A percentile compares a stretch with the other conserved stretches of the same genome.
These are phyloP conservation scores for Shinisaurus crocodilurus DNA, from an alignment of 2,113 vertebrate genomes.

Conservation along the genomic window DNA sequence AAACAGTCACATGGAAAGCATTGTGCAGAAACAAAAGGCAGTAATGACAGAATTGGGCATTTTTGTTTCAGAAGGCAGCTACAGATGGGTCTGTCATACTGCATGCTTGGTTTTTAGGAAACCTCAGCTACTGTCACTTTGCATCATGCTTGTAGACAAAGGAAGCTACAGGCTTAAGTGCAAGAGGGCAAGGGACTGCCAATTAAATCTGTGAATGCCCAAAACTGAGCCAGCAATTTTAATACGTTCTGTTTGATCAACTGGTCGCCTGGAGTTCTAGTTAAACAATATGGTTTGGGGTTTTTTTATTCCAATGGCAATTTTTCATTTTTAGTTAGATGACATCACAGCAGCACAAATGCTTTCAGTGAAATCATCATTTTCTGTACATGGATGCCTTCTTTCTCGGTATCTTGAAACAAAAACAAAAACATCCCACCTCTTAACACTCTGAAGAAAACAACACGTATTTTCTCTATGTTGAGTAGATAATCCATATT, in stretches of 20 bases:
- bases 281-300: slow-evolving; percentile 26
- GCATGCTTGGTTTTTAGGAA: slow-evolving; percentile 59
- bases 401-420: slow-evolving; percentile 18
- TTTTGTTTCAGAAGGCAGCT: slow-evolving; percentile 69
- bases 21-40: slow-evolving; percentile 65
- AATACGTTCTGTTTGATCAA: slow-evolving; percentile 34
- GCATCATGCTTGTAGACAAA: slow-evolving; percentile 51
- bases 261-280: slow-evolving; percentile 35
- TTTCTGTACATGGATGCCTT: slow-evolving; percentile 29
- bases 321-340: slow-evolving; percentile 57
- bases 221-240: slow-evolving; percentile 34
- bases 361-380: slow-evolving; percentile 42
- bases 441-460: slow-evolving; percentile 29
- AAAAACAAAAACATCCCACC: background rate
- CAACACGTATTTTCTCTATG: slow-evolving; percentile 33
- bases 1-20: slow-evolving; percentile 27
- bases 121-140: slow-evolving; percentile 66
- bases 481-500: slow-evolving; percentile 51
- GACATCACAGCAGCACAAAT: slow-evolving; percentile 38
- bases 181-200: slow-evolving; percentile 52
- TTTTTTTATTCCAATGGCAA: slow-evolving; percentile 50
- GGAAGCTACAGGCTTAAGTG: slow-evolving; percentile 29
- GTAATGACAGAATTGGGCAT: slow-evolving; percentile 63
- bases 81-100: slow-evolving; percentile 69
- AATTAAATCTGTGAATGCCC: slow-evolving; percentile 49